Evolutionary conservation across 1,140 invertebrate genomes (phyloP), one percentile per base, ranked within the genome.

Genomic region (Centruroides sculpturatus): DNA sequence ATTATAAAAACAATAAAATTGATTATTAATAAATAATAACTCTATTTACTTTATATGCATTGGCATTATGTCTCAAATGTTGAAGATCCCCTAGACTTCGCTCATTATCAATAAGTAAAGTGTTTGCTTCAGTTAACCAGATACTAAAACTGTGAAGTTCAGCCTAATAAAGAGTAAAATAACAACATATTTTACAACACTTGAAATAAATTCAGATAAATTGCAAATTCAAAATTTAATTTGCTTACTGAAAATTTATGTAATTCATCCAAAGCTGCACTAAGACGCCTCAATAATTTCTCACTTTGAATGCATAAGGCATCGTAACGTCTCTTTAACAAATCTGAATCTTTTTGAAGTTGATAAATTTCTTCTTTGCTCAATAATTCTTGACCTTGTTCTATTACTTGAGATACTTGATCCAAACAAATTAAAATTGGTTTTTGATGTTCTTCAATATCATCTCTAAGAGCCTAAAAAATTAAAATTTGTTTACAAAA

Each of bases 351-450:
- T 65, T 85, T 85, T 72, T 95, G 89, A 50, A 96, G 73, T 41
- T 84, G 84, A n/a, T 83, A 81, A 52, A 88, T 82, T 78, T 96
- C 90, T 67, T 92, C 90, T 57, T 85, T 84, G 10, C 89, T 91
- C 0, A 96, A 76, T 13, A 92, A 87, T 67, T 94, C 91, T 55
- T 86, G 83, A 5, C 89, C 90, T 51, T 89, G 90, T 3, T 92
- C 80, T 3, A 92, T 85, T 8, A 98, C 80, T 70, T 94, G 89
- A 56, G 90, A 83, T 3, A 92, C 86, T 79, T 95, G 90, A 73
- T 96, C 92, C 55, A 92, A 77, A 65, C 89, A 89, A 13, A 87
- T 84, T 48, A 85, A 82, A 3, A 96, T 85, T 47, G 87, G 84
- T 47, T 90, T 83, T 67, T 84, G 83, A 73, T 95, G 89, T 52